Evolutionary conservation across 2,888 invertebrate genomes (phyloP).

Genomic region (Calameuta filiformis): DNA sequence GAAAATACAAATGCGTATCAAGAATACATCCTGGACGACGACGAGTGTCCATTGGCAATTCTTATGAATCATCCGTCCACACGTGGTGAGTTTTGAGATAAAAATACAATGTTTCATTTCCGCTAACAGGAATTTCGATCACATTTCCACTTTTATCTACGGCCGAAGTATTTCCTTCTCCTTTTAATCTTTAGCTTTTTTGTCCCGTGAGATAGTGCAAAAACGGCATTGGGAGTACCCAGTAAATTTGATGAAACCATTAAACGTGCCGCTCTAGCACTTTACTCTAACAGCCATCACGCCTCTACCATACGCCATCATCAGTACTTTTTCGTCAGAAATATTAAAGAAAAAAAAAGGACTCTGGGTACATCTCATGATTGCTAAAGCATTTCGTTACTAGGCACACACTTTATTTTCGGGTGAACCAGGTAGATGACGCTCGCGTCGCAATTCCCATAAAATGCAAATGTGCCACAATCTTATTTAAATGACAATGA

Average conservation of each 20-base stretch:
- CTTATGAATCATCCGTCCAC: slow-evolving; percentile 90
- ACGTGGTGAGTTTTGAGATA: slow-evolving; percentile 76
- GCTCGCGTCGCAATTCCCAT: background rate
- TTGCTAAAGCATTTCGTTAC: background rate
- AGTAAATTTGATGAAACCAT: background rate
- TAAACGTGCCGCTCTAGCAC: background rate
- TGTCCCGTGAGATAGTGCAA: background rate
- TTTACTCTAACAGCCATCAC: background rate
- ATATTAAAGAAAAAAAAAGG: background rate
- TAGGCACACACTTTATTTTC: background rate
- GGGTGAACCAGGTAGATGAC: background rate
- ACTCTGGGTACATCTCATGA: background rate
- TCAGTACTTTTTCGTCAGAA: background rate
- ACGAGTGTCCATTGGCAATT: slow-evolving; percentile 96
- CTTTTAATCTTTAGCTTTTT: background rate
- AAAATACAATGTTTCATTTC: background rate
- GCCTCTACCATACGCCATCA: background rate
- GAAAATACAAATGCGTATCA: slow-evolving; percentile 74
- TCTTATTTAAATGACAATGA: background rate
- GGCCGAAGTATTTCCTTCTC: background rate
- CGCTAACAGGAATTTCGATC: background rate
- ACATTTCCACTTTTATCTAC: background rate
- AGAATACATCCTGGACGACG: slow-evolving; percentile 95
- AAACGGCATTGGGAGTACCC: background rate
- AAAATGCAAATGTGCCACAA: background rate